These are phyloP conservation scores for Chrysoperla carnea DNA, from an alignment of 1,140 invertebrate species.

Conservation along the genomic window DNA sequence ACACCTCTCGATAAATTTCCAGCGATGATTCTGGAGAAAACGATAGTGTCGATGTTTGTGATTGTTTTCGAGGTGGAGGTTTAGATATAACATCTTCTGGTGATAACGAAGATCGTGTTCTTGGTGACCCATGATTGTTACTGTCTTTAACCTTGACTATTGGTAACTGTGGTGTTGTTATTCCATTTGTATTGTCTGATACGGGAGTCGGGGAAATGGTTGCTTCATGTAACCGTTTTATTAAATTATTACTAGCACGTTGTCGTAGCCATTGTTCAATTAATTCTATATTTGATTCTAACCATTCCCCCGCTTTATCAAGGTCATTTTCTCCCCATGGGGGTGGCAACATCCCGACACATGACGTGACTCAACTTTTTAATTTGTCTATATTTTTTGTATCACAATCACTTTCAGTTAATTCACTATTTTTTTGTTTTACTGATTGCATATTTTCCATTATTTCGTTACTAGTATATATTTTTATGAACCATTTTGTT, in stretches of 20 bases:
- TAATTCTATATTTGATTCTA: conserved; percentile 35
- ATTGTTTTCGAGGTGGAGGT: neutral
- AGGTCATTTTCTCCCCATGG: conserved; percentile 12
- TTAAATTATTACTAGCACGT: conserved; percentile 45
- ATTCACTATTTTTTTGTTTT: conserved; percentile 8
- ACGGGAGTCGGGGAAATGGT: conserved; percentile 5
- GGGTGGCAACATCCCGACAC: conserved; percentile 14
- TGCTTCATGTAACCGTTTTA: conserved; percentile 23
- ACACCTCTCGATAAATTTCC: neutral
- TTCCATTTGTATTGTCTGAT: neutral
- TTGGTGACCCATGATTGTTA: conserved; percentile 1
- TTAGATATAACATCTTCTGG: no score
- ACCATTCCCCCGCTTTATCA: conserved; percentile 20
- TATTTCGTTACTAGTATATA: no score
- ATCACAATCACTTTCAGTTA: no score
- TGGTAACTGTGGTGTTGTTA: no score
- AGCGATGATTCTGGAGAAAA: neutral
- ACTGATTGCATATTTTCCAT: neutral
- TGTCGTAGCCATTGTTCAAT: conserved; percentile 54
- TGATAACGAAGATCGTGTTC: neutral
- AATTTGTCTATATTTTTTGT: no score
- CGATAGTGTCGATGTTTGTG: neutral
- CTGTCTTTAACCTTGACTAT: no score
- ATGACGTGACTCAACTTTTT: conserved; percentile 10
- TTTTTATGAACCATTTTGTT: no score